Base-by-base conservation (phyloP, 2,797 vertebrate species). In the Chaetodon trifasciatus region DNA sequence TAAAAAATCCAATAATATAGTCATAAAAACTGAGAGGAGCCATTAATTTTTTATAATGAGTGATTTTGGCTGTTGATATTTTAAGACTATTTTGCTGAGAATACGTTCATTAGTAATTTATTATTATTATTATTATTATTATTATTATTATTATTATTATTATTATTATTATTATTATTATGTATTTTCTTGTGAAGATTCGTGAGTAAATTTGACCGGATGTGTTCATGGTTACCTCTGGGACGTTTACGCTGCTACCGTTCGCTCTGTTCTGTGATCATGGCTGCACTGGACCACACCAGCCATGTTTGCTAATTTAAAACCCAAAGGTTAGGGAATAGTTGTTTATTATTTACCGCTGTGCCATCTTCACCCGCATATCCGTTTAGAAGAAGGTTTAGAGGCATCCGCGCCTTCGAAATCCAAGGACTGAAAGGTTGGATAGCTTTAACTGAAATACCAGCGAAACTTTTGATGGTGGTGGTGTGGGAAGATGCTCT, bases 301-400 rank as follows among this genome's bases (percentile, higher is more conserved):
- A 96, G 95, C 95, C 96, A 96, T 96, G 96, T 96, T 96, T 95
- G 94, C 93, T 95, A 93, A 95, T 96, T 94, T 96, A 95, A 94
- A 95, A 93, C 93, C 93, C 92, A 95, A 93, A 95, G 94, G 94
- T 95, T 95, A 92, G 93, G 91, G 85, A 91, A 88, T 91, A 91
- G 86, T 94, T 95, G 91, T 90, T 94, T 95, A 92, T 93, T 94
- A 94, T 95, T 94, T 90, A 93, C 92, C 92, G 82, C 80, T 57
- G 85, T 91, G 86, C 85, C 88, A 84, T 92, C 92, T 81, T 83
- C 89, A 85, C 76, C 79, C 82, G 53, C 83, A 81, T 37, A 87
- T 65, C 75, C 71, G 78, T 79, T 81, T 70, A 86, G 71, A 85
- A 88, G 89, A 87, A 87, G 88, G 70, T 69, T 85, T 84, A 86